Base-by-base conservation (phyloP, 1,140 invertebrate species). In the Rhynchophorus ferrugineus region DNA sequence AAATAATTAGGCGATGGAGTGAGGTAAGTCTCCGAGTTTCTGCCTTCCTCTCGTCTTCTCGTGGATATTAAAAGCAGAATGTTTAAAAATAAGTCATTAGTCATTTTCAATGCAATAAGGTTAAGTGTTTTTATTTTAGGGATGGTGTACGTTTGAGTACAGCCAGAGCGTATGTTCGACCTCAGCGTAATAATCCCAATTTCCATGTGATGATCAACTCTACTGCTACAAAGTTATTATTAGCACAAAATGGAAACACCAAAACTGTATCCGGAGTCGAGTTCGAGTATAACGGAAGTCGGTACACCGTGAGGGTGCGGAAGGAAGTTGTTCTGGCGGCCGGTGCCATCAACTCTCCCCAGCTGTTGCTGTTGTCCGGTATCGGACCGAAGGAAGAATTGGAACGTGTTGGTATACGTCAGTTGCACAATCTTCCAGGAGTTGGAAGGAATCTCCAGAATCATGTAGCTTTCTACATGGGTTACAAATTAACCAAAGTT, bases 401-500 rank as follows among this genome's bases (percentile, higher is more conserved):
- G 58, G 18, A 71, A 66, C 44, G 63, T 72, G 46, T 75, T 65
- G 70, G 73, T 24, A 69, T 81, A 22, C 65, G 57, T 45, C 61
- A 67, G 38, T 73, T 80, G 0, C 74, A 79, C 21, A 76, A 88
- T 51, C 69, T 87, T n/a, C 81, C 79, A 0, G 85, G 85, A 0
- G 87, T 89, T 2, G 85, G 87, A 0, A 74, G 80, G 50, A 89
- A 89, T 62, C 67, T 89, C 1, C 85, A 84, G 8, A 85, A 86
- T 62, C 84, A 86, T 57, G 79, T 84, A 0, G 79, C 83, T 0
- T 79, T 75, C 22, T 75, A 70, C 8, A 57, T 80, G 24, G 62
- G 65, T 19, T 78, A 74, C 50, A 66, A 61, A 0, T 47, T 79
- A 50, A 69, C 63, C 22, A 78, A 78, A 56, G 68, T 73, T 45